Evolutionary conservation across 2,888 invertebrate genomes (phyloP), one percentile per base, ranked within the genome.

Genomic region (Ephialtes manifestator): DNA sequence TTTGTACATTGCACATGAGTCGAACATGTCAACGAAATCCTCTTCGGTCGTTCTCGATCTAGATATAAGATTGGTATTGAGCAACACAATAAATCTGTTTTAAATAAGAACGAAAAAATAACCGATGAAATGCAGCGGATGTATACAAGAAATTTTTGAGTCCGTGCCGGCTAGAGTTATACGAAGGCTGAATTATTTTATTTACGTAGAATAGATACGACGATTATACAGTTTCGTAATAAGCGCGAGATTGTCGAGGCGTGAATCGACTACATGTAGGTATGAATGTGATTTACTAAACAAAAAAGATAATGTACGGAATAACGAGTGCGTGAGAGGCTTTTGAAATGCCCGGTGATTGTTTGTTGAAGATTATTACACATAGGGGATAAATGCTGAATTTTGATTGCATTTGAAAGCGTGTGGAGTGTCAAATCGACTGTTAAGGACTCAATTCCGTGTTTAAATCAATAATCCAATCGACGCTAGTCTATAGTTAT

Each of bases 361-460:
- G 68, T 76, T 48, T n/a, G 46, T 67, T 28, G 48, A 51, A 68
- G 24, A 63, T 72, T 43, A 67, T 75, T 15, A 71, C 71, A n/a
- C 31, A 68, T 78, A 74, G 18, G 48, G 20, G 35, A 39, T 78
- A 24, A 70, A 51, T 28, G 63, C 10, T 46, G 67, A 51, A 74
- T 55, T 74, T 43, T 60, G 39, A 67, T 35, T 77, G 65, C 39
- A 65, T 76, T 15, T 70, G 46, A 39, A 46, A 11, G 46, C 48
- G 77, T 46, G 79, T 70, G 70, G 71, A 76, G 79, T 48, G 75
- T 71, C 65, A 46, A 65, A 53, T 65, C 65, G 78, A 81, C 43
- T 75, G 71, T 79, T 85, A 80, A 85, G 65, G 82, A 85, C 82
- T 79, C 82, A 75, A 82, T 82, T 85, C 71, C 82, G 82, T 85